Evolutionary conservation across 2,113 vertebrate species (phyloP).

Genomic region (Bolborhynchus lineola): DNA sequence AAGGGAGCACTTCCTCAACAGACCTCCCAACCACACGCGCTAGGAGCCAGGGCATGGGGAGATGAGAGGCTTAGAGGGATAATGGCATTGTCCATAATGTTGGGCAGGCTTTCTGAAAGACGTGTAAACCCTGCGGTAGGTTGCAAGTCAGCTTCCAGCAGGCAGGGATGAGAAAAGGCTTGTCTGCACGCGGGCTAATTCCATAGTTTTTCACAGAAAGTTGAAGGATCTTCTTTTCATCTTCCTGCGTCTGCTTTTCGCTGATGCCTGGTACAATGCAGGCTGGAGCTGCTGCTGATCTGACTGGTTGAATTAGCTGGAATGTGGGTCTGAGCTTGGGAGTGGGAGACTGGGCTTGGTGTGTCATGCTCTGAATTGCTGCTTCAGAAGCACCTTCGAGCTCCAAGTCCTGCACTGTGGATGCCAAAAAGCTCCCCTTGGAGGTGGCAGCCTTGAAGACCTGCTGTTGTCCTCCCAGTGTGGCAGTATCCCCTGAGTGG

Average conservation of each 20-base stretch:
- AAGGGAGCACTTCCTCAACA: background rate
- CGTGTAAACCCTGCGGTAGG: rapidly evolving
- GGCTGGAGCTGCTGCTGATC: background rate
- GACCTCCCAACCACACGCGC: rapidly evolving
- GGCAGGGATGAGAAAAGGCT: background rate
- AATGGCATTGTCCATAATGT: rapidly evolving
- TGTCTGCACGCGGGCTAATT: background rate
- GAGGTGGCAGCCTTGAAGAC: background rate
- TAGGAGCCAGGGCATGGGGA: rapidly evolving
- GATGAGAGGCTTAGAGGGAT: background rate
- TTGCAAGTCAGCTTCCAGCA: background rate
- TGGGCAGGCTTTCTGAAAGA: background rate
- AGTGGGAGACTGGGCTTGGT: background rate
- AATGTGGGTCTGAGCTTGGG: background rate
- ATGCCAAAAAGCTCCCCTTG: rapidly evolving
- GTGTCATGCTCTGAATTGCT: no score
- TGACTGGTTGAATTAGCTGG: background rate
- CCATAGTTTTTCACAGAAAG: background rate
- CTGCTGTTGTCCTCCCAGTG: background rate
- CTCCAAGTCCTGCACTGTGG: rapidly evolving
- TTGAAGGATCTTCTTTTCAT: background rate
- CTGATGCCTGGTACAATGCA: rapidly evolving
- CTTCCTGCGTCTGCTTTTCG: background rate
- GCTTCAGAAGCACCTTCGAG: rapidly evolving
- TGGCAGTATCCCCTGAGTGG: no score